Percentiles rank a stretch among this genome's conserved stretches.
Conservation (phyloP, 2,797 vertebrate genomes). For the Protonibea diacanthus region DNA sequence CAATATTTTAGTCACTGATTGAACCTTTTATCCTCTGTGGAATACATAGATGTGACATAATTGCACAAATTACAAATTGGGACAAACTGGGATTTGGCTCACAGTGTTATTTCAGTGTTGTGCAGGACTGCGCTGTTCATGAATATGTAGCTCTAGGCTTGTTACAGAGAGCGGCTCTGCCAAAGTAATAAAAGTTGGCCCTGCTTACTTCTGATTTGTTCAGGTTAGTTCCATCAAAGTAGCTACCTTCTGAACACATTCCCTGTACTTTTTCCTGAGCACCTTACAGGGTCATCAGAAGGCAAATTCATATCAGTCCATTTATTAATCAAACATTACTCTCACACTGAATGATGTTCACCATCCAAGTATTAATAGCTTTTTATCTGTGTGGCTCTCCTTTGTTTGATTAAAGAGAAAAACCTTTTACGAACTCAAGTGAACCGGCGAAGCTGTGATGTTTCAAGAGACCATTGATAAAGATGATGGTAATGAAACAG, state of each 20-base stretch:
- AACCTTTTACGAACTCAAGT: not conserved
- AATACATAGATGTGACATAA: not conserved
- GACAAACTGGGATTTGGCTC: not conserved
- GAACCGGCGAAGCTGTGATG: not conserved
- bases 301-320: not conserved
- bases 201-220: not conserved
- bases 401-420: not conserved
- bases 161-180: not conserved
- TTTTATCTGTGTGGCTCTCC: not conserved
- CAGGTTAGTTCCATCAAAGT: not conserved
- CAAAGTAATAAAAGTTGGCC: not conserved
- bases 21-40: not conserved
- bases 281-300: not conserved
- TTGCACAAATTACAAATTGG: not conserved
- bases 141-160: not conserved
- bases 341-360: not conserved
- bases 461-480: not conserved
- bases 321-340: conserved; percentile 1
- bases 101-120: not conserved
- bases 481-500: not conserved
- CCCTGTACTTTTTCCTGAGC: not conserved
- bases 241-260: not conserved
- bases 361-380: not conserved
- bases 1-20: not conserved
- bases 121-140: not conserved